Evolutionary conservation across 2,888 invertebrate species (phyloP), one percentile per base, ranked within the genome.

Genomic region (Eupelmus urozonus): DNA sequence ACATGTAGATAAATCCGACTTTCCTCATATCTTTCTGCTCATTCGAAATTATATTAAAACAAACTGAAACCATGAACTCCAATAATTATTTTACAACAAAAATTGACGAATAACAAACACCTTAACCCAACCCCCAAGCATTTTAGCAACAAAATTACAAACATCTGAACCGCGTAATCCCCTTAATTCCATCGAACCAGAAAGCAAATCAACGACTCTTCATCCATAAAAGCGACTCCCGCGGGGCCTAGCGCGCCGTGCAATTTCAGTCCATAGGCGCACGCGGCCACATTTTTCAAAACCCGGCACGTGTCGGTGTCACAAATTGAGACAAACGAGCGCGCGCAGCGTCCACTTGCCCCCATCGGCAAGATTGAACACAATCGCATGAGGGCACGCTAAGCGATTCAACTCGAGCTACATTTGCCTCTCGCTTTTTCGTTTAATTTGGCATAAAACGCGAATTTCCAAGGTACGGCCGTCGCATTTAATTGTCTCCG

Each of bases 321-420:
- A 80, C 79, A 84, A 87, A 87, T 87, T 86, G 85, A 87, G 84
- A 87, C 81, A 86, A 87, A 87, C 80, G 73, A 76, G 60, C 60
- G 55, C 51, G 1, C 49, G 13, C 18, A 9, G 13, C 29, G 51
- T 57, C 59, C 53, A 25, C 25, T 40, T 23, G 20, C 7, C 45
- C 49, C 59, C 69, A 65, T 75, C 34, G 42, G 70, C n/a, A 18
- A 70, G 45, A 78, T 75, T 78, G 74, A 60, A 78, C 62, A 74
- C 57, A n/a, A n/a, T 78, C 51, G 57, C 42, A 16, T 11, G 13
- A 29, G 4, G 1, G 23, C 2, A 20, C 45, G 45, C 5, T 20
- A 25, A 49, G 23, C 7, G 16, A 27, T 34, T 1, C 34, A 9
- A 9, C 34, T 34, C 9, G 34, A 34, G 9, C 3, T 9, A 3